Conservation (phyloP, 2,888 invertebrate species). For the Hypercompe scribonia region DNA sequence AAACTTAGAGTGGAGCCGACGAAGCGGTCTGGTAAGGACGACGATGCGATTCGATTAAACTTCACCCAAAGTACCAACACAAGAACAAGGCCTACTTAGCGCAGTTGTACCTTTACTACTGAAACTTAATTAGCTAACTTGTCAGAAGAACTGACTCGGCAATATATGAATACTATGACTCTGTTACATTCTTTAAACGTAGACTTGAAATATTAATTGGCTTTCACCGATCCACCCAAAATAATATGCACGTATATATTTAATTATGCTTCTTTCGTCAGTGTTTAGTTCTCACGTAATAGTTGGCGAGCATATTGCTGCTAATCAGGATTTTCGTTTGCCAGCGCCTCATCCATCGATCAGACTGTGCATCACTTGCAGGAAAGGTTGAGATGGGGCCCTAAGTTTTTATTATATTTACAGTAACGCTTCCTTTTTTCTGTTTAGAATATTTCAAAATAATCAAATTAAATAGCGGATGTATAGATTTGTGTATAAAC, state of each 20-base stretch:
- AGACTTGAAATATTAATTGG: background rate
- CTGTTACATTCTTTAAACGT: constrained; percentile 25
- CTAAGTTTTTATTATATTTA: no score
- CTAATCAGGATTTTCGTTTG: no score
- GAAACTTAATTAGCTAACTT: constrained; percentile 82
- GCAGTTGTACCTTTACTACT: constrained; percentile 73
- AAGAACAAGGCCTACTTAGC: constrained; percentile 77
- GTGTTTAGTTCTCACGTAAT: no score
- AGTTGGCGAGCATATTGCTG: no score
- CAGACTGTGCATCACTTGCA: no score
- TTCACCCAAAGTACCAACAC: constrained; percentile 74
- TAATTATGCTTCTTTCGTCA: no score
- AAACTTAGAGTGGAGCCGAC: constrained; percentile 66
- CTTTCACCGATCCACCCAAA: background rate
- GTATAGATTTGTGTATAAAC: background rate
- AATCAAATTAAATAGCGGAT: background rate
- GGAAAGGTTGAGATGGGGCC: no score
- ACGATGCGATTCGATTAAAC: constrained; percentile 85
- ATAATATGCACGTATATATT: no score
- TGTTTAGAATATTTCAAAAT: background rate
- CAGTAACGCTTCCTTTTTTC: background rate
- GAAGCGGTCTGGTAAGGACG: constrained; percentile 69
- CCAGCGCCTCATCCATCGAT: no score
- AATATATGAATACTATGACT: constrained; percentile 48
- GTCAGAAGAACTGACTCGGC: constrained; percentile 58